These are phyloP conservation scores for Hestina assimilis DNA, from an alignment of 1,140 invertebrate species.

Conservation along the genomic window DNA sequence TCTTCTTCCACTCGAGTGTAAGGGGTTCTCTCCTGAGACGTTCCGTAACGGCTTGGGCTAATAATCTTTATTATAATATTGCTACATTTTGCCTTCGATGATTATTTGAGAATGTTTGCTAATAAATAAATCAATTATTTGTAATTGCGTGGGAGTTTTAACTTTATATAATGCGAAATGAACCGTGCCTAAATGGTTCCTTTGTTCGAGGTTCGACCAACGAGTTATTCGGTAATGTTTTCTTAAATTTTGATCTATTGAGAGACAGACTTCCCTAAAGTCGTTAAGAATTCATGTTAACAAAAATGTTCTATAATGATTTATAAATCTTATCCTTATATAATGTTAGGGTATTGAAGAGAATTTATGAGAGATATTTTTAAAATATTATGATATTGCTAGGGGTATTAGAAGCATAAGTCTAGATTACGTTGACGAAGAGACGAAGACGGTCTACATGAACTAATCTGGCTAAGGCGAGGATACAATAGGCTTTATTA, in stretches of 20 bases:
- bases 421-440: constrained; percentile 19
- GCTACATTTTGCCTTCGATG: constrained; percentile 18
- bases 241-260: neutral
- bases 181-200: constrained; percentile 14
- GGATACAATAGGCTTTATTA: constrained; percentile 65
- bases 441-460: constrained; percentile 21
- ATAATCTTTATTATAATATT: constrained; percentile 34
- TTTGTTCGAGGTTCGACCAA: constrained; percentile 21
- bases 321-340: too few relatives aligned
- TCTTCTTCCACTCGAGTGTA: constrained; percentile 38
- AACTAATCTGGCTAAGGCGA: constrained; percentile 48
- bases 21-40: constrained; percentile 28
- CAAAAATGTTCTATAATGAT: too few relatives aligned
- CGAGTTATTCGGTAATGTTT: neutral
- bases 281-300: too few relatives aligned
- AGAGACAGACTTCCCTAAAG: too few relatives aligned
- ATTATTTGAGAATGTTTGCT: constrained; percentile 9
- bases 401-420: neutral
- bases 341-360: too few relatives aligned
- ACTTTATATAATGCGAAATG: constrained; percentile 1
- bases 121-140: constrained; percentile 2
- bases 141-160: neutral
- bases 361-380: too few relatives aligned
- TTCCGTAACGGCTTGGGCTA: constrained; percentile 22
- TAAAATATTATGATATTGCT: neutral